Evolutionary conservation across 2,888 invertebrate genomes (phyloP).

Genomic region (Thumatha senex): DNA sequence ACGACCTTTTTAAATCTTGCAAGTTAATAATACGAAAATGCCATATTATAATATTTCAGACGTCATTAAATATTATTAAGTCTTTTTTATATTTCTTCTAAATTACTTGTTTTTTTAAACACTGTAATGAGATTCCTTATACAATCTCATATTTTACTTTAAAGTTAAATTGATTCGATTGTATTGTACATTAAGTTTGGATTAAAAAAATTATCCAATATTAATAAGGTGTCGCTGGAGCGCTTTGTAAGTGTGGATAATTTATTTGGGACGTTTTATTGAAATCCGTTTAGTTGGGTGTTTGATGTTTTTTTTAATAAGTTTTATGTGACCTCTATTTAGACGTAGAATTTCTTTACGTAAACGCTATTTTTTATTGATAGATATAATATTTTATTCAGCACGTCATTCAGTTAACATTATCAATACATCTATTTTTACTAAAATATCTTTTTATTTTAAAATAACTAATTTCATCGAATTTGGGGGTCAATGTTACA

Average conservation of each 20-base stretch:
- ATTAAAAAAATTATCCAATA: slow-evolving; percentile 21
- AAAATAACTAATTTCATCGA: too few species aligned
- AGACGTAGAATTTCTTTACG: background rate
- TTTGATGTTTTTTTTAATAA: slow-evolving; percentile 3
- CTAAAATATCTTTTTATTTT: too few species aligned
- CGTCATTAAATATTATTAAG: slow-evolving; percentile 54
- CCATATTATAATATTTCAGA: slow-evolving; percentile 62
- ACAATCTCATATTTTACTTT: slow-evolving; percentile 42
- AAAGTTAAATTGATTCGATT: slow-evolving; percentile 31
- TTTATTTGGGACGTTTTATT: slow-evolving; percentile 23
- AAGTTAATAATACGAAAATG: slow-evolving; percentile 63
- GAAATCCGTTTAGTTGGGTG: slow-evolving; percentile 15
- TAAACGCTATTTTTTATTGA: background rate
- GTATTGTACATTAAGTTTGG: slow-evolving; percentile 29
- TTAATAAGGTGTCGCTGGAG: slow-evolving; percentile 29
- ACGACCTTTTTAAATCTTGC: slow-evolving; percentile 66
- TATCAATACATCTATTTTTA: background rate
- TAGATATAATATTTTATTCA: background rate
- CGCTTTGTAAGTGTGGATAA: slow-evolving; percentile 19
- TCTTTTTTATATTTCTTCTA: slow-evolving; percentile 52
- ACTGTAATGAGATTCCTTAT: slow-evolving; percentile 45
- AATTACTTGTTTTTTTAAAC: slow-evolving; percentile 44
- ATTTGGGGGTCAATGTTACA: too few species aligned
- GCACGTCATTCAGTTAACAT: background rate
- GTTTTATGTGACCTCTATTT: background rate